phyloP scores from a whole-genome alignment of 2,888 invertebrate genomes.

The Augiades crinisus region DNA sequence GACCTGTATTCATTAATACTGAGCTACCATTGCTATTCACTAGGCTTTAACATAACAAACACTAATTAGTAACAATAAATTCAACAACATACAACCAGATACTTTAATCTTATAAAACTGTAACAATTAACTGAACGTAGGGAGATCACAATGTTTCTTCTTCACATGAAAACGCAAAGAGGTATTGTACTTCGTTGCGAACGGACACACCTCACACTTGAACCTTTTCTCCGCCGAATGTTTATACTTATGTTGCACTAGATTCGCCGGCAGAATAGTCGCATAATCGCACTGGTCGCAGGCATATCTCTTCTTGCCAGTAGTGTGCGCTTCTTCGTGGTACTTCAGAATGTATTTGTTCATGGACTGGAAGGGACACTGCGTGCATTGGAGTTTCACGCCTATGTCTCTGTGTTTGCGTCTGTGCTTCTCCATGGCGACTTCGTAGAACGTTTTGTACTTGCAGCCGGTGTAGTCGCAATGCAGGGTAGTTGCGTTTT shows the following conservation, averaged over 20 bases:
- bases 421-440: slow-evolving; percentile 67
- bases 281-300: slow-evolving; percentile 73
- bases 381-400: slow-evolving; percentile 62
- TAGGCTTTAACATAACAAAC: not conserved
- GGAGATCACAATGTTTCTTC: slow-evolving; percentile 76
- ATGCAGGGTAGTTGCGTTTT: slow-evolving; percentile 58
- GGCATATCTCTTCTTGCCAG: slow-evolving; percentile 62
- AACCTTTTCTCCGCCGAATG: slow-evolving; percentile 70
- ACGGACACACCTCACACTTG: slow-evolving; percentile 72
- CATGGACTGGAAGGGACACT: slow-evolving; percentile 70
- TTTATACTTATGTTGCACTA: slow-evolving; percentile 73
- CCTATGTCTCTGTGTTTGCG: slow-evolving; percentile 58
- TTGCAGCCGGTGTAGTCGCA: slow-evolving; percentile 58
- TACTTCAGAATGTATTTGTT: slow-evolving; percentile 70
- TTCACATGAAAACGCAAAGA: slow-evolving; percentile 71
- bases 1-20: no score
- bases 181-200: slow-evolving; percentile 72
- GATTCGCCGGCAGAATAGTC: slow-evolving; percentile 65
- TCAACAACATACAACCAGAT: slow-evolving; percentile 52
- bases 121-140: slow-evolving; percentile 54
- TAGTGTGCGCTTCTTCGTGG: slow-evolving; percentile 67
- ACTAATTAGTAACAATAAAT: not conserved
- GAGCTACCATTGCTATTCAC: no score
- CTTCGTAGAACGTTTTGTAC: slow-evolving; percentile 66
- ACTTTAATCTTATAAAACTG: slow-evolving; percentile 42